Evolutionary conservation across 1,140 invertebrate species (phyloP).

Genomic region (Rhyzopertha dominica): DNA sequence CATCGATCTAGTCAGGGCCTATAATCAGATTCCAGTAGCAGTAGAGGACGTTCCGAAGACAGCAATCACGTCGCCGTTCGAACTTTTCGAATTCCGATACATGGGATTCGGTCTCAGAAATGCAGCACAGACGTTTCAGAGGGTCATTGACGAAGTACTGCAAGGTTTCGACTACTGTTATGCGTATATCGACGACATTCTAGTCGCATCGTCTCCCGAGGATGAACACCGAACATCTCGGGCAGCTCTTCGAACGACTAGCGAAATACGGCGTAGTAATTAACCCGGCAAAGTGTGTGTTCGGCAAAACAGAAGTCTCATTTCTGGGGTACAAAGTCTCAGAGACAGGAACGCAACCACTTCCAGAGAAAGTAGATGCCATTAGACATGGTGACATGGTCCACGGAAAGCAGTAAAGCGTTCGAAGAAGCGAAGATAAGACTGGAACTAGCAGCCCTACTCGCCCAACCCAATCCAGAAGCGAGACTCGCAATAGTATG

Average conservation of each 20-base stretch:
- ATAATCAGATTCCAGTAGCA: conserved; percentile 44
- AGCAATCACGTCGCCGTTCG: conserved; percentile 40
- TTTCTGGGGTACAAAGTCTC: conserved; percentile 40
- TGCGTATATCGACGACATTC: conserved; percentile 33
- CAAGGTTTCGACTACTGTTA: conserved; percentile 19
- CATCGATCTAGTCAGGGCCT: conserved; percentile 47
- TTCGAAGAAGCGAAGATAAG: conserved; percentile 25
- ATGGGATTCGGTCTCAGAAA: too few species aligned
- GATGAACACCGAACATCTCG: conserved; percentile 34
- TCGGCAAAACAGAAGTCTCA: conserved; percentile 22
- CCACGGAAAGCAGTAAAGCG: conserved; percentile 19
- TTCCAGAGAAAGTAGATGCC: conserved; percentile 31
- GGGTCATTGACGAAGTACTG: conserved; percentile 12
- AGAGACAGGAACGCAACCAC: conserved; percentile 30
- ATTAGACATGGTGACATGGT: conserved; percentile 28
- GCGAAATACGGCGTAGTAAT: conserved; percentile 26
- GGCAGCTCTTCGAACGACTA: conserved; percentile 29
- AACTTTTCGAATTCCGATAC: conserved; percentile 42
- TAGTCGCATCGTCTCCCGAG: conserved; percentile 32
- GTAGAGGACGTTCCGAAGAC: conserved; percentile 41
- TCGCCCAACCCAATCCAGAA: conserved; percentile 29
- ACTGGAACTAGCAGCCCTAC: conserved; percentile 27
- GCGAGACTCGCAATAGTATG: conserved; percentile 26
- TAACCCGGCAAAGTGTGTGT: conserved; percentile 36
- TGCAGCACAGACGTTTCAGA: too few species aligned